phyloP scores from a whole-genome alignment of 2,888 invertebrate genomes.

The Epicampocera succincta region DNA sequence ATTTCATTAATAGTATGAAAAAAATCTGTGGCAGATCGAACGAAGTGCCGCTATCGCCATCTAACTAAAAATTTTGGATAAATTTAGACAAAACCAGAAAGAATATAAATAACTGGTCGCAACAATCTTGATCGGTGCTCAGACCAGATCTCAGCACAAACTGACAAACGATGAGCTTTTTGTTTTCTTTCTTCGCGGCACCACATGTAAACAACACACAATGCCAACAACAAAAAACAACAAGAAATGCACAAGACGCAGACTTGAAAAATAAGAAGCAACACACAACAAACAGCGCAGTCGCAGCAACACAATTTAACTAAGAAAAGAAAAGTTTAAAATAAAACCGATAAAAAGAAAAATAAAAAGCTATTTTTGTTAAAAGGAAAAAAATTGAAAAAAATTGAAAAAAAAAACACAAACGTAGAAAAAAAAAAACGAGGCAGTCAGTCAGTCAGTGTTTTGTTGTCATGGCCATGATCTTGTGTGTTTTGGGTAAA shows the following conservation, averaged over 20 bases:
- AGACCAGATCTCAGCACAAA: slow-evolving; percentile 25
- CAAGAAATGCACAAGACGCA: slow-evolving; percentile 57
- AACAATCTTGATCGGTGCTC: slow-evolving; percentile 5
- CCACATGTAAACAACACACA: slow-evolving; percentile 31
- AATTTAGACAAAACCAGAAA: slow-evolving; percentile 28
- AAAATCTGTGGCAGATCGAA: no score
- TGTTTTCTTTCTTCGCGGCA: slow-evolving; percentile 30
- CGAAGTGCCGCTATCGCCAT: not conserved
- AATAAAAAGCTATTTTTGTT: no score
- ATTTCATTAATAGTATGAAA: no score
- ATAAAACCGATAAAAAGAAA: slow-evolving; percentile 13
- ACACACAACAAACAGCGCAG: slow-evolving; percentile 31
- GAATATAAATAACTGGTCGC: slow-evolving; percentile 47
- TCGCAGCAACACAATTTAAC: slow-evolving; percentile 50
- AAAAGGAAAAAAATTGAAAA: not conserved
- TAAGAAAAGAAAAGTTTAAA: slow-evolving; percentile 63
- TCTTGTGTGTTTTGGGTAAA: slow-evolving; percentile 62
- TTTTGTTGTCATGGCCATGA: slow-evolving; percentile 67
- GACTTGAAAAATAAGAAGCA: slow-evolving; percentile 53
- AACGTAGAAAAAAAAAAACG: slow-evolving; percentile 20
- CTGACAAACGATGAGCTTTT: not conserved
- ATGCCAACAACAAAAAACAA: slow-evolving; percentile 27
- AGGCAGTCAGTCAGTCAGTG: slow-evolving; percentile 38
- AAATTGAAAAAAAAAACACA: not conserved
- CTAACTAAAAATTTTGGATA: not conserved